Base-by-base conservation (phyloP, 2,113 vertebrate genomes). In the Oostethus manadensis region DNA sequence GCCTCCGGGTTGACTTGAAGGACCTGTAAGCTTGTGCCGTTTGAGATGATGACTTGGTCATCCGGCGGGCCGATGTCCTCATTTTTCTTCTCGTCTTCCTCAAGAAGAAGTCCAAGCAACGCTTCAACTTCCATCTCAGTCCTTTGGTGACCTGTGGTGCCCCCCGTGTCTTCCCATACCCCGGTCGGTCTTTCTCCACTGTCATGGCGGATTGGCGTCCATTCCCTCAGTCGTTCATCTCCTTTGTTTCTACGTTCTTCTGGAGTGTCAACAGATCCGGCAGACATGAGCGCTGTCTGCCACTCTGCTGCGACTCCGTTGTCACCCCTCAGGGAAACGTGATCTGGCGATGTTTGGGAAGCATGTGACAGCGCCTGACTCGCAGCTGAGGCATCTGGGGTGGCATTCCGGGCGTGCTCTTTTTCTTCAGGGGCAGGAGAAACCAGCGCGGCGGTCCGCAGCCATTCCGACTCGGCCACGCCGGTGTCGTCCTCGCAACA, bases 391-490 rank as follows among this genome's bases (percentile, higher is more conserved):
- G 23, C 50, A 1, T 23, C 23, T 17, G 5, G 38, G 18, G 53
- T 55, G 53, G 53, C 53, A 15, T 55, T 55, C 53, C 13, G 15
- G 15, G 21, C 60, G 35, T 10, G 46, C 50, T 2, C 54, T 14
- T 42, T 14, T 17, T 7, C 21, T 13, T 55, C 35, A 17, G 11
- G 79, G 11, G 75, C 74, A 40, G 79, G 78, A 18, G 73, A 80
- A 48, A 86, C 75, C 0, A 55, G 78, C 1, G 77, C 56, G 10
- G 85, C 82, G 50, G 73, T 76, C 76, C 86, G 87, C 64, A 84
- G 71, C 81, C 85, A 85, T 8, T 83, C 84, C n/a, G 87, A 83
- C 65, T 88, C 82, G 0, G 77, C 65, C 51, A 85, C 57, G 11
- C 40, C 55, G 13, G 70, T 64, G 17, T 65, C 67, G 23, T 74